These are phyloP conservation scores for Prolemur simus DNA, from an alignment of 2,113 vertebrate species.

Conservation along the genomic window DNA sequence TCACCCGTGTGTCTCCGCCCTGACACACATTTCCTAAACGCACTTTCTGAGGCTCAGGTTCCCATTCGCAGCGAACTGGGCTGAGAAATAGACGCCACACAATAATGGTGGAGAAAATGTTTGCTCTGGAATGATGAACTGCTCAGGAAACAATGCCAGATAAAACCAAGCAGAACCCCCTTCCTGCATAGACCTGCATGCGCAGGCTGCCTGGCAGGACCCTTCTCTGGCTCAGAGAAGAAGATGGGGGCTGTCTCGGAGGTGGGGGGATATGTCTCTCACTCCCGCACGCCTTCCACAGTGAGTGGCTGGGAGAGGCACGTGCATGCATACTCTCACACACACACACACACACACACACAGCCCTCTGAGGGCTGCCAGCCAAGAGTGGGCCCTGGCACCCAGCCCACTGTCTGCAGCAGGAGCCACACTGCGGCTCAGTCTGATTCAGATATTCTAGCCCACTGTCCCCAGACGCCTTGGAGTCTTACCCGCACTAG, in stretches of 20 bases:
- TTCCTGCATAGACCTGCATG: too few relatives aligned
- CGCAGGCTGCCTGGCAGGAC: too few relatives aligned
- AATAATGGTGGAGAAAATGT: fast-evolving
- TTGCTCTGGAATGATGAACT: fast-evolving
- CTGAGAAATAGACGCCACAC: too few relatives aligned
- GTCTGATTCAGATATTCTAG: slow-evolving; percentile 32
- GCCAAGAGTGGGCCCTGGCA: background rate
- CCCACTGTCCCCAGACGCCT: background rate
- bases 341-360: background rate
- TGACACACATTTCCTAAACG: fast-evolving
- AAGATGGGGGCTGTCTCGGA: background rate
- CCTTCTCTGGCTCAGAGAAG: background rate
- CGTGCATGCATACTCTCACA: fast-evolving
- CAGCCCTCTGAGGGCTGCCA: background rate
- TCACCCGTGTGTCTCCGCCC: background rate
- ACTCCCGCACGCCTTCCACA: background rate
- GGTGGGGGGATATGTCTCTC: background rate
- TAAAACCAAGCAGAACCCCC: background rate
- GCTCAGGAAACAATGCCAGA: background rate
- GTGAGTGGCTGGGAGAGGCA: background rate
- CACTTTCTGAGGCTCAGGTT: background rate
- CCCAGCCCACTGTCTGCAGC: fast-evolving
- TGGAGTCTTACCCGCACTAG: background rate
- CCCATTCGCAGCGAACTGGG: background rate
- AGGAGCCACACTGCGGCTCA: slow-evolving; percentile 46